These are phyloP conservation scores for Dendrophyllia cribrosa DNA, from an alignment of 64 coral and sea anemone genomes.

Conservation along the genomic window DNA sequence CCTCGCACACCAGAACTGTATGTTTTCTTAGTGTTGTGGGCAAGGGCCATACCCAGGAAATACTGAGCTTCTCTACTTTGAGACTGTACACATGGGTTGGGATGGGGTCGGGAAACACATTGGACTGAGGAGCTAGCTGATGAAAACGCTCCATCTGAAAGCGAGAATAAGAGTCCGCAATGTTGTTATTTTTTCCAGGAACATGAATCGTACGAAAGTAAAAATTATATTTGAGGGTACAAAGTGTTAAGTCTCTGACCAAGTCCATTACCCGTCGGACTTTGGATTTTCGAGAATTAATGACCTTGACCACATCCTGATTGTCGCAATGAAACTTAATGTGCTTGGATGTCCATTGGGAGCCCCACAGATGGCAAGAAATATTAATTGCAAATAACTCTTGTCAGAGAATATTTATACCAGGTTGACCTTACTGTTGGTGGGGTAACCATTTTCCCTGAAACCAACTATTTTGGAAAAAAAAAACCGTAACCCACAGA, in stretches of 20 bases:
- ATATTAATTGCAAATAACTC: constrained; percentile 11
- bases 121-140: background rate
- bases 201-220: background rate
- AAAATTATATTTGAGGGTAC: background rate
- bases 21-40: too few relatives aligned
- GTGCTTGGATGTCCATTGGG: background rate
- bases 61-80: background rate
- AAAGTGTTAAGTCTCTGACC: background rate
- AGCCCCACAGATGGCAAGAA: constrained; percentile 7
- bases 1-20: background rate
- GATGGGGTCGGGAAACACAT: background rate
- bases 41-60: background rate
- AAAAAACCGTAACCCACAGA: too few relatives aligned
- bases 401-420: too few relatives aligned
- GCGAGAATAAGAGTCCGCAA: constrained; percentile 20
- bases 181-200: background rate
- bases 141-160: constrained; percentile 15
- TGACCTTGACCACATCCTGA: too few relatives aligned
- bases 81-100: too few relatives aligned
- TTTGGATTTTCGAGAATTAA: too few relatives aligned
- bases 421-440: too few relatives aligned
- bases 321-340: background rate
- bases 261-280: too few relatives aligned
- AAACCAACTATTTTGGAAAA: too few relatives aligned
- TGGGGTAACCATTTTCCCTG: too few relatives aligned